A percentile compares a stretch with the other conserved stretches of the same genome.
These are phyloP conservation scores for Drosophila anomelani DNA, from an alignment of 2,888 invertebrate genomes.

Conservation along the genomic window DNA sequence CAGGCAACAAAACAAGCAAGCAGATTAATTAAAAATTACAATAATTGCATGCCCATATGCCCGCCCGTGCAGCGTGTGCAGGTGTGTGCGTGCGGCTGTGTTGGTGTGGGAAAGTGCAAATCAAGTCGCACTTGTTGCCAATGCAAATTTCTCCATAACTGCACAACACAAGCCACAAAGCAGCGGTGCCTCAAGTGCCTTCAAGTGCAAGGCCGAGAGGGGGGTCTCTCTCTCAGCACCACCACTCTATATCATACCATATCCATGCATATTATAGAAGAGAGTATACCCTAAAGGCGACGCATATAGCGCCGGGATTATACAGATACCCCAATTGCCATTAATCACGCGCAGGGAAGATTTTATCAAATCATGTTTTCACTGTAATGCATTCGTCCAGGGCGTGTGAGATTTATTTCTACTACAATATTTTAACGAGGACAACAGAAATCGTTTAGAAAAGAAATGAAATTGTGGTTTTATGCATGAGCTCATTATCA, in stretches of 20 bases:
- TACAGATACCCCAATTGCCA: slow-evolving; percentile 2
- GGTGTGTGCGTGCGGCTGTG: slow-evolving; percentile 50
- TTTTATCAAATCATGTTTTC: slow-evolving; percentile 14
- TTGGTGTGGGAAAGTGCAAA: slow-evolving; percentile 70
- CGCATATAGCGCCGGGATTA: slow-evolving; percentile 17
- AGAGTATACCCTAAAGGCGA: slow-evolving; percentile 17
- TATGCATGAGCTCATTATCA: slow-evolving; percentile 2
- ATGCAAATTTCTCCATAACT: slow-evolving; percentile 74
- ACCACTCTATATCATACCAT: not conserved
- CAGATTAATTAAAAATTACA: slow-evolving; percentile 80
- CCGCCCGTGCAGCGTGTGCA: slow-evolving; percentile 15
- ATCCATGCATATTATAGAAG: not conserved
- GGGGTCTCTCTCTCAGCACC: not conserved
- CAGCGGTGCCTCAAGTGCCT: slow-evolving; percentile 1
- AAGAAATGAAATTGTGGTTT: not conserved
- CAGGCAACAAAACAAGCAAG: slow-evolving; percentile 69
- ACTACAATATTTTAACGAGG: slow-evolving; percentile 1
- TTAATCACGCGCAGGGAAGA: slow-evolving; percentile 8
- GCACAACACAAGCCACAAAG: slow-evolving; percentile 29
- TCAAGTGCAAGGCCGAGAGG: slow-evolving; percentile 16
- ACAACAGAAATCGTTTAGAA: slow-evolving; percentile 15
- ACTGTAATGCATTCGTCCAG: slow-evolving; percentile 4
- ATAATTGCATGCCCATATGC: slow-evolving; percentile 81
- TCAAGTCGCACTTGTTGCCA: slow-evolving; percentile 60
- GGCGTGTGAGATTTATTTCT: slow-evolving; percentile 11